Evolutionary conservation across 92 coral and sea anemone genomes (phyloP).

Genomic region (Chrysogorgia sp.): DNA sequence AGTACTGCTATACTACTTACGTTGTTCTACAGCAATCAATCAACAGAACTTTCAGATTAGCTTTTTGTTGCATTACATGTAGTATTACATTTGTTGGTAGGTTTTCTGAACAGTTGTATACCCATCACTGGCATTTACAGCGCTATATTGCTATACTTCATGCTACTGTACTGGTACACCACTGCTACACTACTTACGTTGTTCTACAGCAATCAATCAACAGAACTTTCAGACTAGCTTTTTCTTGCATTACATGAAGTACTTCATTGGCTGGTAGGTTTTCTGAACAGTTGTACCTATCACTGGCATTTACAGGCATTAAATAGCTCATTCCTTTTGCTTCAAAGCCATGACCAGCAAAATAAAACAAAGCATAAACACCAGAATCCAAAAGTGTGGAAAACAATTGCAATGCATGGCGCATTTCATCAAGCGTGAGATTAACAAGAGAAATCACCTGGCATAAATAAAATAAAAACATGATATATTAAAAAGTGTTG

Average conservation of each 20-base stretch:
- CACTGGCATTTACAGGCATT: conserved; percentile 91
- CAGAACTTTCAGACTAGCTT: conserved; percentile 77
- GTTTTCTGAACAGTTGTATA: conserved; percentile 43
- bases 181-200: conserved; percentile 65
- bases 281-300: conserved; percentile 48
- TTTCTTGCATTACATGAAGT: conserved; percentile 73
- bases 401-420: conserved; percentile 71
- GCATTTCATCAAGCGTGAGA: conserved; percentile 80
- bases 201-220: conserved; percentile 95
- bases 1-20: too few relatives aligned
- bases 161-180: too few relatives aligned
- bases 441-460: conserved; percentile 94
- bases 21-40: conserved; percentile 39
- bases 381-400: conserved; percentile 72
- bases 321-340: conserved; percentile 72
- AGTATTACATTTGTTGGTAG: conserved; percentile 66
- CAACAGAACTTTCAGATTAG: conserved; percentile 71
- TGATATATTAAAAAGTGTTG: not conserved
- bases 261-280: conserved; percentile 80
- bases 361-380: conserved; percentile 90
- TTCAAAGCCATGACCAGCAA: conserved; percentile 96
- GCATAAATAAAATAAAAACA: not conserved
- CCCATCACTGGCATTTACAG: too few relatives aligned
- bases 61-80: not conserved
- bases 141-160: too few relatives aligned